phyloP scores from a whole-genome alignment of 2,113 vertebrate species.

The Murina feae region DNA sequence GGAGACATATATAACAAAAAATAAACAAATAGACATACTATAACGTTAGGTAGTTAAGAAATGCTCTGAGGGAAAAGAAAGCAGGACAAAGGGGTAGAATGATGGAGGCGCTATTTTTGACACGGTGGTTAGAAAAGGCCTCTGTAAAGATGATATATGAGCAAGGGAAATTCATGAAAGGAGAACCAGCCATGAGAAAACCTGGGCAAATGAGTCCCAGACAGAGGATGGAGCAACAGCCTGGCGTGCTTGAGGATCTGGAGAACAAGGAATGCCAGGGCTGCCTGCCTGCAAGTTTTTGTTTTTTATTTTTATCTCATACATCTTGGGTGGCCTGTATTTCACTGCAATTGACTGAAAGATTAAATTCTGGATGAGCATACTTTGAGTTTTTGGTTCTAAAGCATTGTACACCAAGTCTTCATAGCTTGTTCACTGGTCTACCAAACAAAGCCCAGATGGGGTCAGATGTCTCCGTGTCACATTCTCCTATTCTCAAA shows the following conservation, averaged over 20 bases:
- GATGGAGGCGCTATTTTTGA: background rate
- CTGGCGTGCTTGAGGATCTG: background rate
- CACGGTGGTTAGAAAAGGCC: background rate
- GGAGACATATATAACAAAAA: background rate
- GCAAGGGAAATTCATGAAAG: background rate
- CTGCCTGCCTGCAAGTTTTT: background rate
- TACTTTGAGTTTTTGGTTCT: background rate
- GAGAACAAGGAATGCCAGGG: background rate
- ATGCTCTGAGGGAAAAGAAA: constrained; percentile 21
- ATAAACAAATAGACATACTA: background rate
- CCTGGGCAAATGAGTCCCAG: background rate
- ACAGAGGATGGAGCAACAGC: background rate
- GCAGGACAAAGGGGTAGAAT: background rate
- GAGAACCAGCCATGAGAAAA: background rate
- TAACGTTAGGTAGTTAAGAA: background rate
- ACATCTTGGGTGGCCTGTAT: background rate
- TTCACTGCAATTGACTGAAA: background rate
- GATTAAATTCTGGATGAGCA: background rate
- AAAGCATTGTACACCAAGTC: background rate
- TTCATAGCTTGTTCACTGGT: background rate
- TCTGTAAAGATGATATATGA: background rate
- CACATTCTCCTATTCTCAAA: background rate
- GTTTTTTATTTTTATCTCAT: too few relatives aligned
- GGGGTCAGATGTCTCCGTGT: background rate
- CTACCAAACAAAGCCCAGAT: background rate